Base-by-base conservation (phyloP, 2,888 invertebrate genomes). In the Leucophenga maculata region DNA sequence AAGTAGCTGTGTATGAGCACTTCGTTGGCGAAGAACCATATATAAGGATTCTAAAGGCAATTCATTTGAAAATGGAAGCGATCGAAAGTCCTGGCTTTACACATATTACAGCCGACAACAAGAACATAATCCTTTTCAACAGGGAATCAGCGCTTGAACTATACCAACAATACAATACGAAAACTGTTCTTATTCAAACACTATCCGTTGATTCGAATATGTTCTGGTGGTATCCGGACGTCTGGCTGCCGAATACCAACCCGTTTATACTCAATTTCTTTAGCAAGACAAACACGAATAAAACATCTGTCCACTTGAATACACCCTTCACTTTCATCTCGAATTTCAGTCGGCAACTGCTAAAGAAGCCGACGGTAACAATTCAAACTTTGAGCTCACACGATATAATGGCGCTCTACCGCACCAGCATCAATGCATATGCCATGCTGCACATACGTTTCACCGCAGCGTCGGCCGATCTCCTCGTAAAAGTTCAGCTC, bases 151-250 rank as follows among this genome's bases (percentile, higher is more conserved):
- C 72, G 1, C 26, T 57, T 0, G 0, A 2, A 11, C 69, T 18
- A 62, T 69, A 13, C 8, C 14, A 0, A n/a, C 6, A 4, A 32
- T 70, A 8, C 60, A 60, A 0, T 8, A 46, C 14, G 18, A 44
- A 8, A 52, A 64, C 48, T 18, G 13, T 76, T 8, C 16, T 76
- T 1, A 1, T 76, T 0, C 64, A 72, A 8, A 22, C 60, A 0
- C 71, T 72, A 74, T 76, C 72, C 16, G 69, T 76, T 20, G 39
- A 55, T 9, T 6, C 9, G 0, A 70, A 74, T 20, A 9, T 73
- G 16, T 69, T 69, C 8, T 75, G 76, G 75, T 75, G 75, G 75
- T 66, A 50, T 13, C 73, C 76, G 11, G 67, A 64, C 8, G 4
- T n/a, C 18, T 57, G 55, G 64, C 0, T 16, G 0, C 72, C 72